phyloP scores from a whole-genome alignment of 2,888 invertebrate genomes.

The Calameuta filiformis region DNA sequence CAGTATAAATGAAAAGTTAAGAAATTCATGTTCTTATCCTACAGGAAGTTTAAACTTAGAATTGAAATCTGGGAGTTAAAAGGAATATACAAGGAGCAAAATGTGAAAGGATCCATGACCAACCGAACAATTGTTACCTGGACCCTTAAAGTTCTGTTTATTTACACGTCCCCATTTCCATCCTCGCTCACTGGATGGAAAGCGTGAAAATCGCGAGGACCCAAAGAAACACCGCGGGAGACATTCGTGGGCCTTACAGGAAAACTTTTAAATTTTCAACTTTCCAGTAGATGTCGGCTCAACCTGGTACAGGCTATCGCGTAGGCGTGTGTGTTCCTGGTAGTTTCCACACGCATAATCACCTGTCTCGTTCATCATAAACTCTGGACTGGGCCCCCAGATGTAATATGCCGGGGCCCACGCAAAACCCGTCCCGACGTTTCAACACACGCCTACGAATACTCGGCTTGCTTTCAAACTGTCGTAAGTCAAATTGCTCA shows the following conservation, averaged over 20 bases:
- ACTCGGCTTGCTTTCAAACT: conserved; percentile 60
- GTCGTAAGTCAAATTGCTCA: conserved; percentile 61
- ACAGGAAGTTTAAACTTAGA: not conserved
- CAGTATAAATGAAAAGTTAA: not conserved
- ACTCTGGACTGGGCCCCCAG: conserved; percentile 45
- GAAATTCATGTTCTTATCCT: not conserved
- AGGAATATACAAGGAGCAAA: not conserved
- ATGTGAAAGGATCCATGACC: not conserved
- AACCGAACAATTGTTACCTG: not conserved
- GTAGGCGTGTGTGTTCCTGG: conserved; percentile 37
- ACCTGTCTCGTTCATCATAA: conserved; percentile 65
- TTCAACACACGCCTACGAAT: conserved; percentile 63
- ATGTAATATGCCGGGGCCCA: conserved; percentile 61
- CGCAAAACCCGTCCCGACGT: conserved; percentile 60
- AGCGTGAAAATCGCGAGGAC: conserved; percentile 26
- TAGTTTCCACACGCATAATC: conserved; percentile 64
- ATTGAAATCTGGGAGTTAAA: not conserved
- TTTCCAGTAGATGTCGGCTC: not conserved
- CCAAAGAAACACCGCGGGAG: conserved; percentile 14
- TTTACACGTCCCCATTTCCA: not conserved
- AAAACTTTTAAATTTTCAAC: conserved; percentile 1
- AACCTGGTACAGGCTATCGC: not conserved
- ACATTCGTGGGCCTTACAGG: conserved; percentile 25
- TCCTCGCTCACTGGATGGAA: conserved; percentile 5
- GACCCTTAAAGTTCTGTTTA: not conserved